Evolutionary conservation across 92 coral and sea anemone species (phyloP), one percentile per base, ranked within the genome.

Genomic region (Siderastrea radians): DNA sequence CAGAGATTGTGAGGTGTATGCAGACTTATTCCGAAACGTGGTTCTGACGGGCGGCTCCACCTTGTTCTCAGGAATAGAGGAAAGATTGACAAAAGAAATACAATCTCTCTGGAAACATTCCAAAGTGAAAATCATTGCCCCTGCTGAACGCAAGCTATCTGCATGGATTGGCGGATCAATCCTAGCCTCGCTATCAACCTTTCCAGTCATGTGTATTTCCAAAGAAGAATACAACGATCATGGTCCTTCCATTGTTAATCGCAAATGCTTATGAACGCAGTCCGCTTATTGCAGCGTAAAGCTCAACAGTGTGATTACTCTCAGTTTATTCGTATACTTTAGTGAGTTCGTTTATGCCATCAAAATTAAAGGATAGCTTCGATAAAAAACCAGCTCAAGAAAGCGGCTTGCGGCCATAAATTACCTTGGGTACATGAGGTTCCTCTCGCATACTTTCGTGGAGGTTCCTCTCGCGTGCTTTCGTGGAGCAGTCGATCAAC

Each of bases 41-140:
- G 93, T 95, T 92, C 93, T 95, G 98, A 88, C 93, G 77, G 93
- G 98, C 45, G 98, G 93, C 83, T 94, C 91, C 26, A 95, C 90
- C 78, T 93, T 79, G 51, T 79, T 95, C 93, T 86, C 84, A 6
- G 84, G 84, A 16, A 79, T 79, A 52, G 80, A 71, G 11, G 60
- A 80, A 7, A 44, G 85, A 14, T 26, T 80, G 85, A 14, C 68
- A 16, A 66, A 80, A 47, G 85, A 80, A 52, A 80, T 80, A 26
- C 38, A 72, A 38, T 17, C 19, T 59, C 83, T 17, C 82, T 84
- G 2, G 88, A 85, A 17, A 52, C 85, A 3, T 67, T 19, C 50
- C 48, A 77, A 77, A 52, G 48, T 74, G 69, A 77, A 60, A 49
- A 58, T 84, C 53, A 84, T 77, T 48, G 88, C 85, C 58, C 74